Percentiles rank a stretch among this genome's conserved stretches.
Evolutionary conservation across 2,888 invertebrate genomes (phyloP).

Genomic region (Lampropteryx suffumata): DNA sequence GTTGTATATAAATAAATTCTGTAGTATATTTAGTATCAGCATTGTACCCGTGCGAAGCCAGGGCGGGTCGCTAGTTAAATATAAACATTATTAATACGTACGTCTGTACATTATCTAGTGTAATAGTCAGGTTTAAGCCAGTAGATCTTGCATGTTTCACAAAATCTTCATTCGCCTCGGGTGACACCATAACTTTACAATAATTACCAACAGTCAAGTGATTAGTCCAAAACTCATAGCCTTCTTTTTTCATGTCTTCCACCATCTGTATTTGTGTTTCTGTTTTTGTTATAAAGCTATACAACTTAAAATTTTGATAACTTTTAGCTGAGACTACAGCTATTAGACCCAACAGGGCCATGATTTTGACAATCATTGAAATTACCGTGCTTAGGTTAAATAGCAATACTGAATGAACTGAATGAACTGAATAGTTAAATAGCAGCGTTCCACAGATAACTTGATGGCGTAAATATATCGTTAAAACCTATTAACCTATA

Average conservation of each 20-base stretch:
- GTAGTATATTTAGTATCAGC: too few species aligned
- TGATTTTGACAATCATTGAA: slow-evolving; percentile 27
- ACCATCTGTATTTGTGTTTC: slow-evolving; percentile 69
- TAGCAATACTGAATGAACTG: too few species aligned
- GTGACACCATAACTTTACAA: slow-evolving; percentile 51
- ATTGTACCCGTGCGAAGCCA: too few species aligned
- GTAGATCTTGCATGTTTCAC: slow-evolving; percentile 35
- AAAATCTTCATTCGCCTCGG: slow-evolving; percentile 43
- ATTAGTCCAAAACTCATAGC: slow-evolving; percentile 57
- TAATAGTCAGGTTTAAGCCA: slow-evolving; percentile 40
- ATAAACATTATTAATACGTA: too few species aligned
- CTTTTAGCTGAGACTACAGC: slow-evolving; percentile 39
- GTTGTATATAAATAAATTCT: too few species aligned
- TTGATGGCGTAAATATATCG: too few species aligned
- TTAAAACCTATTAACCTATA: too few species aligned
- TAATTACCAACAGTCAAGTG: slow-evolving; percentile 52
- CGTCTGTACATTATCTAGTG: slow-evolving; percentile 52
- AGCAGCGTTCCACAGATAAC: too few species aligned
- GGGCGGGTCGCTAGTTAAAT: too few species aligned
- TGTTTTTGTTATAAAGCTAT: slow-evolving; percentile 70
- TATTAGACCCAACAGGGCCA: slow-evolving; percentile 27
- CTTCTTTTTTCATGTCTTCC: slow-evolving; percentile 63
- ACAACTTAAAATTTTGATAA: slow-evolving; percentile 83
- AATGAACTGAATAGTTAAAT: too few species aligned
- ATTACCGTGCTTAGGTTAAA: too few species aligned